Conservation (phyloP, 1,140 invertebrate genomes). For the Plutomurus gul region DNA sequence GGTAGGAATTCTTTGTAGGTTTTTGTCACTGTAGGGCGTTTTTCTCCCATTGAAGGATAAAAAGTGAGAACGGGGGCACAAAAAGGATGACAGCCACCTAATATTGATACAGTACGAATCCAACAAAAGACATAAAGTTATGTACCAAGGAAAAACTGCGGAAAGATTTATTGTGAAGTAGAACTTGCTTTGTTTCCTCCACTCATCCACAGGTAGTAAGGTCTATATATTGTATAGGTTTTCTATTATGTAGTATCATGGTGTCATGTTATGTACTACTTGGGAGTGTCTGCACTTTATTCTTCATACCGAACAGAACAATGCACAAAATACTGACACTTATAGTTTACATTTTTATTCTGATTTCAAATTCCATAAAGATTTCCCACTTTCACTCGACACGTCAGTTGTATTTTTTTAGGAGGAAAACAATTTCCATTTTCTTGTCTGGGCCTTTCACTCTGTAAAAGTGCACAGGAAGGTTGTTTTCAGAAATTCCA, state of each 20-base stretch:
- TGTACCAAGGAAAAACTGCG: neutral
- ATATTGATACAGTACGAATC: neutral
- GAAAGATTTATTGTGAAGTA: slow-evolving; percentile 1
- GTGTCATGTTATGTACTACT: neutral
- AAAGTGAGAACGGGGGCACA: no score
- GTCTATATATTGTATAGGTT: no score
- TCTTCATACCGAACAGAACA: no score
- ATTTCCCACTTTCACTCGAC: neutral
- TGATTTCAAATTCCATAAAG: slow-evolving; percentile 10
- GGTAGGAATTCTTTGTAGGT: no score
- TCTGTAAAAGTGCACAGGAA: neutral
- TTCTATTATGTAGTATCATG: neutral
- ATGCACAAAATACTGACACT: no score
- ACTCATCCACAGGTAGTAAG: neutral
- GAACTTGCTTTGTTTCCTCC: slow-evolving; percentile 1
- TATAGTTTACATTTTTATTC: slow-evolving; percentile 6
- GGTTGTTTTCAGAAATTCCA: neutral
- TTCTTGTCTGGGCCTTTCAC: neutral
- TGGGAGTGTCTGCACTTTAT: neutral
- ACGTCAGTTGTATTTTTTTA: no score
- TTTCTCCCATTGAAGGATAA: no score
- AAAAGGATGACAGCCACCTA: neutral
- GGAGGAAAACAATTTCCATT: neutral
- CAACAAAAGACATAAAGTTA: neutral
- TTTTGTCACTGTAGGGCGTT: no score